Percentiles rank a stretch among this genome's conserved stretches.
These are phyloP conservation scores for Anthopleura sola DNA, from an alignment of 64 coral and sea anemone species.

Conservation along the genomic window DNA sequence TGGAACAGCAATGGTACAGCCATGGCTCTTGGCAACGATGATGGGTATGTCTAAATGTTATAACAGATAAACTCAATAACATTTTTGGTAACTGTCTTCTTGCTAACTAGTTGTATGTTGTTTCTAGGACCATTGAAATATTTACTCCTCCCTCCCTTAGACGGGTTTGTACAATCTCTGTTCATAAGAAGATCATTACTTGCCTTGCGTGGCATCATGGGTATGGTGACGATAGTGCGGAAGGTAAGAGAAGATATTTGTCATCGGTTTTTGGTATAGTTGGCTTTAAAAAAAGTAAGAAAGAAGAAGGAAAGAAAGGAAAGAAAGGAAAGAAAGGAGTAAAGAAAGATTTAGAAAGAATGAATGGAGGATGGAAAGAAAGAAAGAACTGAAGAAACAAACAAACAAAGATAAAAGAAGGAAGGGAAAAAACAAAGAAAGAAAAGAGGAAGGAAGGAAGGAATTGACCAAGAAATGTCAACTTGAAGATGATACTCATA, in stretches of 20 bases:
- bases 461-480: too few species aligned
- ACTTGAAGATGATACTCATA: too few species aligned
- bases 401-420: too few species aligned
- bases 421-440: too few species aligned
- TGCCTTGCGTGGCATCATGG: slow-evolving; percentile 85
- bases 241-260: not conserved
- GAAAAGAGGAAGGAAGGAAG: too few species aligned
- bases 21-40: slow-evolving; percentile 78
- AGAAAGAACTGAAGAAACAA: too few species aligned
- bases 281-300: too few species aligned
- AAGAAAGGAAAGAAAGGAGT: not conserved
- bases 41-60: slow-evolving; percentile 60
- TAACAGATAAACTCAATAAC: not conserved
- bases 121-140: slow-evolving; percentile 72
- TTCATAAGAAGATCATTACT: slow-evolving; percentile 82
- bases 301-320: too few species aligned
- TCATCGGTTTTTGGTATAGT: not conserved
- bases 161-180: slow-evolving; percentile 51
- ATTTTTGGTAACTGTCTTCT: too few species aligned
- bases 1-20: slow-evolving; percentile 71
- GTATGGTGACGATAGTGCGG: slow-evolving; percentile 33
- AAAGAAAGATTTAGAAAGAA: too few species aligned
- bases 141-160: slow-evolving; percentile 62
- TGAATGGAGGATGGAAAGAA: too few species aligned
- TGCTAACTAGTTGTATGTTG: not conserved